Base-by-base conservation (phyloP, 1,140 invertebrate species). In the Microvelia longipes region DNA sequence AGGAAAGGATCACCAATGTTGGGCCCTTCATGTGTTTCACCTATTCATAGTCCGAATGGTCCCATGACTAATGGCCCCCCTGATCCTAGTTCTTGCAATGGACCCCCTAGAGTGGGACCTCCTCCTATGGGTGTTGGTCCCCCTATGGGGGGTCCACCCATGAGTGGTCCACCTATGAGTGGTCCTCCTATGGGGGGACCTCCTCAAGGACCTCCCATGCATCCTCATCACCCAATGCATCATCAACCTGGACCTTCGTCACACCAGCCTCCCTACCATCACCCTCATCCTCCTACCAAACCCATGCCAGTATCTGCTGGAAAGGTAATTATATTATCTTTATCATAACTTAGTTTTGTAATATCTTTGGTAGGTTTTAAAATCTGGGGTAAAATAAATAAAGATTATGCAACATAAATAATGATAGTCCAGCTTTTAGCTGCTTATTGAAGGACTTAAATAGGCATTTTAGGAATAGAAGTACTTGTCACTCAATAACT, bases 261-360 rank as follows among this genome's bases (percentile, higher is more conserved):
- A 2, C 27, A 50, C 35, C 35, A 50, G 74, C 75, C 74, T 68
- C 73, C 72, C 63, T 74, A 71, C 5, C 69, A 75, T 65, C 74
- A 77, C 72, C 74, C 75, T 35, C 75, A 75, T 67, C 70, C 76
- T 73, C 72, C 77, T 60, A 82, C 84, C 13, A 87, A 86, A 75
- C 89, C 90, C 28, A 92, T 94, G 90, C 89, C 91, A 75, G 91
- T 94, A 66, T 91, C 90, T 79, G 90, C 91, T 62, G 91, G 91
- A 50, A 94, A 93, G 84, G 90, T 94, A 79, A 74, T 75, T 70
- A 61, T 27, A 50, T 25, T 14, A 70, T 28, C 14, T 63, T 68
- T 26, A 66, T 73, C 25, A 66, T n/a, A 19, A 26, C 28, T 14
- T 27, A 65, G n/a, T n/a, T n/a, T n/a, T n/a, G n/a, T n/a, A n/a